Conservation (phyloP, 2,797 vertebrate genomes). For the Peromyscus melanophrys region DNA sequence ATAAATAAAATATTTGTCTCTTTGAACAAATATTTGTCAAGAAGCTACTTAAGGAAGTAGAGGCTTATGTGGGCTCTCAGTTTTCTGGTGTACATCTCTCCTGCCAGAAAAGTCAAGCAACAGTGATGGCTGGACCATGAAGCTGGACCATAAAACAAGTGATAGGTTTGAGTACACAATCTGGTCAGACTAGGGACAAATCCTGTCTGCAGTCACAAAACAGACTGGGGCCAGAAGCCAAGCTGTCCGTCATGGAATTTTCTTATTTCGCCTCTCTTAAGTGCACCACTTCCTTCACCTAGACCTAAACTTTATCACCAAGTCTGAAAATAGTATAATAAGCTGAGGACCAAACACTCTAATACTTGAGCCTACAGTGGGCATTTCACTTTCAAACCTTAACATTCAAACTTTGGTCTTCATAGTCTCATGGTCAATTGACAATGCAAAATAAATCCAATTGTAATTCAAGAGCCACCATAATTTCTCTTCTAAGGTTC, state of each 20-base stretch:
- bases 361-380: too few species aligned
- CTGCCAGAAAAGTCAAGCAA: too few species aligned
- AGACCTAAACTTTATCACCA: neutral
- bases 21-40: neutral
- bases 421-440: neutral
- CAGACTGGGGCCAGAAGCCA: neutral
- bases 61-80: neutral
- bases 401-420: neutral
- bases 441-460: neutral
- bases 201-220: neutral
- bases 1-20: neutral
- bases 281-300: neutral
- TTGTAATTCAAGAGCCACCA: neutral
- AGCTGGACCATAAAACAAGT: too few species aligned
- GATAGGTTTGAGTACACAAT: too few species aligned
- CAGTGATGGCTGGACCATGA: neutral
- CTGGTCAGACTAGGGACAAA: neutral
- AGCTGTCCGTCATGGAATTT: rapidly evolving
- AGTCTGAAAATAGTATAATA: neutral
- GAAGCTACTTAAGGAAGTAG: neutral
- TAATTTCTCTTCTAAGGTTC: neutral
- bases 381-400: neutral
- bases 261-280: neutral
- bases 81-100: neutral
- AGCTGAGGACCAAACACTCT: neutral